phyloP scores from a whole-genome alignment of 2,797 vertebrate species.

The Erethizon dorsatum region DNA sequence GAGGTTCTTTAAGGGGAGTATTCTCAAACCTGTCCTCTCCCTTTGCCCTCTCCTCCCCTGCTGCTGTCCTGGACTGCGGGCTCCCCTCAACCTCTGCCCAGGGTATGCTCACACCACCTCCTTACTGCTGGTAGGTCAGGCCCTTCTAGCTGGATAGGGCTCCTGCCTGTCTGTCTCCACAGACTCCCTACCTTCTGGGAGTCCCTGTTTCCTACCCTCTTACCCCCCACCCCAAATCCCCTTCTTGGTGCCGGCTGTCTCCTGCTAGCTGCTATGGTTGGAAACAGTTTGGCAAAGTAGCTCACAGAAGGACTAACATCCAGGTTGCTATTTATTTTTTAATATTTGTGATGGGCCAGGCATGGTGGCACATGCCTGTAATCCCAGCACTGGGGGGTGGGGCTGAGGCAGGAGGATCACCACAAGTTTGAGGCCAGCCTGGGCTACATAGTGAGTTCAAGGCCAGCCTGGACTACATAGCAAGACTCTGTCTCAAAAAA shows the following conservation, averaged over 20 bases:
- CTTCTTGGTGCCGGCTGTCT: background rate
- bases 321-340: background rate
- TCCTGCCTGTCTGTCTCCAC: background rate
- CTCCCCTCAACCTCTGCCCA: background rate
- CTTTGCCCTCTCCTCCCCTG: no score
- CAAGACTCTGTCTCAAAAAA: no score
- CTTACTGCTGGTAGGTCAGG: background rate
- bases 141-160: background rate
- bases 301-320: background rate
- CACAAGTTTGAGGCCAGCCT: no score
- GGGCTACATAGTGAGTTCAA: no score
- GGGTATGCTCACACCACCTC: fast-evolving
- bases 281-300: background rate
- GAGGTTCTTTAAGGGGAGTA: background rate
- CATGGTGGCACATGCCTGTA: no score
- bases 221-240: background rate
- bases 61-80: background rate
- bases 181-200: background rate
- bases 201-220: background rate
- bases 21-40: background rate
- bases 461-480: no score
- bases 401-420: no score
- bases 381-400: no score
- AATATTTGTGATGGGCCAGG: background rate
- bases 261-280: background rate